Percentiles rank a stretch among this genome's conserved stretches.
Conservation (phyloP, 1,140 invertebrate genomes). For the Xylocopa sonorina region DNA sequence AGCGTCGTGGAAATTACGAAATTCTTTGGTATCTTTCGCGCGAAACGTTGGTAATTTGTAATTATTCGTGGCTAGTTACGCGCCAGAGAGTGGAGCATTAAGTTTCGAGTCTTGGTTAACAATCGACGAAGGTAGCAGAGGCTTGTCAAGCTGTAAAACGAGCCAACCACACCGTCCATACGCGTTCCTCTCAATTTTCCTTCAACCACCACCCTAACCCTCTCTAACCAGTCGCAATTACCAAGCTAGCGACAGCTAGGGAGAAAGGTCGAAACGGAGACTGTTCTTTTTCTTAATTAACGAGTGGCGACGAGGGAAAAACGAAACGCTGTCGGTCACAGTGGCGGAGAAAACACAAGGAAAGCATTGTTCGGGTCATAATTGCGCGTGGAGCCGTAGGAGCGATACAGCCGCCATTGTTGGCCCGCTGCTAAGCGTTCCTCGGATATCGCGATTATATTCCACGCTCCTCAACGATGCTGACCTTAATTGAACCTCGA, state of each 20-base stretch:
- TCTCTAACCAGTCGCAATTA: conserved; percentile 9
- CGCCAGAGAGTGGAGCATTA: background rate
- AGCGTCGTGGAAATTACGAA: too few relatives aligned
- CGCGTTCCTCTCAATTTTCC: background rate
- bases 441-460: conserved; percentile 30
- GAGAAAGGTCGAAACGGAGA: background rate
- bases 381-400: background rate
- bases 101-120: background rate
- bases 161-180: background rate
- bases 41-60: too few relatives aligned
- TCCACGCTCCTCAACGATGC: conserved; percentile 3
- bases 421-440: background rate
- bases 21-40: too few relatives aligned
- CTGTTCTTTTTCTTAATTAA: conserved; percentile 37
- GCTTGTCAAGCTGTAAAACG: background rate
- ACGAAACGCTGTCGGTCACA: background rate
- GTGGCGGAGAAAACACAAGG: background rate
- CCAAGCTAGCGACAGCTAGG: background rate
- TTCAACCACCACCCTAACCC: background rate
- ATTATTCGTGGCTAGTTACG: too few relatives aligned
- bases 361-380: conserved; percentile 24
- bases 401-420: conserved; percentile 26
- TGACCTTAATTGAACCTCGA: conserved; percentile 30
- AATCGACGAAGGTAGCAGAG: background rate
- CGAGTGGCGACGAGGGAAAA: conserved; percentile 1